Conservation (phyloP, 2,888 invertebrate genomes). For the Drosophila sordidapex region DNA sequence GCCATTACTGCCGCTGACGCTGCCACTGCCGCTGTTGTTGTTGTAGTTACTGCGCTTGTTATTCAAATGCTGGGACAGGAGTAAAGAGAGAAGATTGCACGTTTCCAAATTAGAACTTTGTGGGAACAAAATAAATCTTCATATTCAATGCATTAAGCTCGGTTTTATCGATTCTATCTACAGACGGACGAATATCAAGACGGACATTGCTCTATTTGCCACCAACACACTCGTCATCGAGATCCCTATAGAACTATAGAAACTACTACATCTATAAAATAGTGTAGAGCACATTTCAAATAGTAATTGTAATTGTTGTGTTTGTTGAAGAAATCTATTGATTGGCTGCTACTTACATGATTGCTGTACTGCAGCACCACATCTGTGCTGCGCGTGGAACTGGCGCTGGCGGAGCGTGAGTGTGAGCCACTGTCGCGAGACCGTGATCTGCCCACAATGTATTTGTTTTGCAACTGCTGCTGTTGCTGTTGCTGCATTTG, state of each 20-base stretch:
- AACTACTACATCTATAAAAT: background rate
- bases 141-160: background rate
- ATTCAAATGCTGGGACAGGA: conserved; percentile 77
- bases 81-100: background rate
- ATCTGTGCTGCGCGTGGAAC: conserved; percentile 85
- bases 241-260: background rate
- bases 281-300: background rate
- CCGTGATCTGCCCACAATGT: conserved; percentile 85
- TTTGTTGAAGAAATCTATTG: background rate
- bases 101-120: background rate
- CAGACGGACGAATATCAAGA: too few species aligned
- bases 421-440: conserved; percentile 90
- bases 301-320: background rate
- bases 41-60: conserved; percentile 79
- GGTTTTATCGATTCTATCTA: too few species aligned
- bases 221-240: background rate
- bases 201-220: too few species aligned
- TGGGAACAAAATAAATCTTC: background rate
- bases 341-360: conserved; percentile 76
- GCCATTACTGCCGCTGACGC: conserved; percentile 19
- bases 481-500: conserved; percentile 52
- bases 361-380: conserved; percentile 84
- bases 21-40: conserved; percentile 34
- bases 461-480: conserved; percentile 72
- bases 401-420: conserved; percentile 89